A percentile compares a stretch with the other conserved stretches of the same genome.
phyloP scores from a whole-genome alignment of 1,140 invertebrate genomes.

The Apocrypta bakeri region DNA sequence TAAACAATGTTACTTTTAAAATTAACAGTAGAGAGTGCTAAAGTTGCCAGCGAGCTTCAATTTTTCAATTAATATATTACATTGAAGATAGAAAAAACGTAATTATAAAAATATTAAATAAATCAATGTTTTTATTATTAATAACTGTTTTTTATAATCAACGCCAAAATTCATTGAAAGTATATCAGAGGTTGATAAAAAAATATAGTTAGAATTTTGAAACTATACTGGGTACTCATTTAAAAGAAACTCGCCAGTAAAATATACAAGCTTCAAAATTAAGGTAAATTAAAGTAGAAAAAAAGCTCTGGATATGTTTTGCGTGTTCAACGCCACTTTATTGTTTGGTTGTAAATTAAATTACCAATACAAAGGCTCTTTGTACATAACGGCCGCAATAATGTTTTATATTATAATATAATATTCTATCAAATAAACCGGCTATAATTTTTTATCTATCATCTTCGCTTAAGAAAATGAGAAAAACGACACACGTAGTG shows the following conservation, averaged over 20 bases:
- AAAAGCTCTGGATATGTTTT: constrained; percentile 36
- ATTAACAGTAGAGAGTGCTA: neutral
- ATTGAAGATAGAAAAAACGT: neutral
- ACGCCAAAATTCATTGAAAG: too few relatives aligned
- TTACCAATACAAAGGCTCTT: constrained; percentile 70
- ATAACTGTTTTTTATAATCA: neutral
- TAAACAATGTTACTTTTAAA: neutral
- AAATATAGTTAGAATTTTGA: neutral
- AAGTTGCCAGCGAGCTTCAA: neutral
- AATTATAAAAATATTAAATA: neutral
- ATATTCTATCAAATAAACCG: constrained; percentile 70
- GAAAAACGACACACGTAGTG: constrained; percentile 48
- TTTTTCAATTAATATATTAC: neutral
- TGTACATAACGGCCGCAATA: constrained; percentile 72
- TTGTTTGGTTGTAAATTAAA: constrained; percentile 73
- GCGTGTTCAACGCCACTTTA: constrained; percentile 65
- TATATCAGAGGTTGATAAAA: too few relatives aligned
- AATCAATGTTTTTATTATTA: neutral
- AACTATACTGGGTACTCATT: neutral
- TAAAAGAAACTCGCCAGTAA: neutral
- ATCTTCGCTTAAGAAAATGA: constrained; percentile 52
- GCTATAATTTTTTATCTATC: constrained; percentile 62
- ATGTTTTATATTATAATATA: constrained; percentile 71
- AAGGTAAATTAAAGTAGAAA: constrained; percentile 7
- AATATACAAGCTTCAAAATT: neutral